Conservation (phyloP, 92 coral and sea anemone genomes). For the Heliopora coerulea region DNA sequence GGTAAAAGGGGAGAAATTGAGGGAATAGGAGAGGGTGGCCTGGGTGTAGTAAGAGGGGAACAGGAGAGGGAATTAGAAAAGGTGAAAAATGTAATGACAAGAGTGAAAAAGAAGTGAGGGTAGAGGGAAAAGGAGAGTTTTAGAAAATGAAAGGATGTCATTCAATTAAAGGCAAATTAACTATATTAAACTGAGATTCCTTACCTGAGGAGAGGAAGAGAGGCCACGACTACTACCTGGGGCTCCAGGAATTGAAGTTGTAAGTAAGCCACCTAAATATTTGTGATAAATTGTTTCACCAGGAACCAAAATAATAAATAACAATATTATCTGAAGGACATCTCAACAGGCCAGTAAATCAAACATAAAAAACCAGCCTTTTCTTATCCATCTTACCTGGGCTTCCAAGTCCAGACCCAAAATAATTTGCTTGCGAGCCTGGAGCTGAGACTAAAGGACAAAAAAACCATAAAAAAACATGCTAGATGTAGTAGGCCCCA, state of each 20-base stretch:
- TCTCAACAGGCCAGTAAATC: too few relatives aligned
- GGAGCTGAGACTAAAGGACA: constrained; percentile 67
- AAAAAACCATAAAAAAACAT: too few relatives aligned
- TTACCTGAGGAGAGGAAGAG: constrained; percentile 21
- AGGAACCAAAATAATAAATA: too few relatives aligned
- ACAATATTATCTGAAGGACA: too few relatives aligned
- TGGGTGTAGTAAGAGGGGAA: background rate
- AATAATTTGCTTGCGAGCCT: constrained; percentile 67
- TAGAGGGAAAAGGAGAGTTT: background rate
- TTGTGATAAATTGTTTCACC: too few relatives aligned
- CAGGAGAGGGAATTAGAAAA: background rate
- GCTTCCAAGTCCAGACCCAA: constrained; percentile 74
- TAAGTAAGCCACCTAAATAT: constrained; percentile 15
- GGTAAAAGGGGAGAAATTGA: background rate
- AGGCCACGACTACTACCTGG: constrained; percentile 43
- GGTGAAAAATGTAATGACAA: constrained; percentile 7
- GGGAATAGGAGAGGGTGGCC: background rate
- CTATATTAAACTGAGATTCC: background rate
- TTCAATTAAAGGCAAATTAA: too few relatives aligned
- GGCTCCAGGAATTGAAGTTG: constrained; percentile 40
- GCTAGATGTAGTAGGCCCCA: too few relatives aligned
- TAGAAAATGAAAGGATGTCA: too few relatives aligned
- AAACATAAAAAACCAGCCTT: too few relatives aligned
- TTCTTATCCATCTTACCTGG: constrained; percentile 51
- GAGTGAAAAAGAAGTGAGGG: background rate